Evolutionary conservation across 2,888 invertebrate genomes (phyloP).

Genomic region (Polydrusus pterygomalis): DNA sequence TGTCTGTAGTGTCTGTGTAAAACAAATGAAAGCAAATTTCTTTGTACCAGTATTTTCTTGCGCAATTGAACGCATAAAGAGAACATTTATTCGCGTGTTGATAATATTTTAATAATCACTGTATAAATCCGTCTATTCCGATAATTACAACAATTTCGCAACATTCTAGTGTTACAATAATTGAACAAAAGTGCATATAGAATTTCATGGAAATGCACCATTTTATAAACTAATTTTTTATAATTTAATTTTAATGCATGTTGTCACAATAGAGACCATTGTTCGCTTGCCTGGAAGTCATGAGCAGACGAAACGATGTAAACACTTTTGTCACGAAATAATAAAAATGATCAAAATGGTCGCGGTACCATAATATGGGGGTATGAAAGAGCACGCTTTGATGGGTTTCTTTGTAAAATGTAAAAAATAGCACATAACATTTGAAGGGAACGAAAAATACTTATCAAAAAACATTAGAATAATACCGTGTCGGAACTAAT

Average conservation of each 20-base stretch:
- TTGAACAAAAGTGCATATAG: slow-evolving; percentile 37
- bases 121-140: slow-evolving; percentile 37
- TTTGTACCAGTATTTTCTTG: too few species aligned
- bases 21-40: too few species aligned
- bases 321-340: slow-evolving; percentile 34
- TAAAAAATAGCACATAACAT: too few species aligned
- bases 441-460: too few species aligned
- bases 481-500: too few species aligned
- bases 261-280: slow-evolving; percentile 42
- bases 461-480: too few species aligned
- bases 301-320: slow-evolving; percentile 40
- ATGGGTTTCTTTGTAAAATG: background rate
- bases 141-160: slow-evolving; percentile 40
- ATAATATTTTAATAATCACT: slow-evolving; percentile 24
- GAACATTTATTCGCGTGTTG: slow-evolving; percentile 32
- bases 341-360: slow-evolving; percentile 25
- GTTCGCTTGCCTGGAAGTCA: slow-evolving; percentile 43
- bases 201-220: slow-evolving; percentile 48
- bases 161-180: slow-evolving; percentile 31
- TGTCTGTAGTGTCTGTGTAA: too few species aligned
- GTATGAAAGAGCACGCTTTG: slow-evolving; percentile 14
- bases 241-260: slow-evolving; percentile 44
- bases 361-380: background rate
- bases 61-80: too few species aligned
- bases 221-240: slow-evolving; percentile 35